phyloP scores from a whole-genome alignment of 2,888 invertebrate genomes.

The Aporophyla lueneburgensis region DNA sequence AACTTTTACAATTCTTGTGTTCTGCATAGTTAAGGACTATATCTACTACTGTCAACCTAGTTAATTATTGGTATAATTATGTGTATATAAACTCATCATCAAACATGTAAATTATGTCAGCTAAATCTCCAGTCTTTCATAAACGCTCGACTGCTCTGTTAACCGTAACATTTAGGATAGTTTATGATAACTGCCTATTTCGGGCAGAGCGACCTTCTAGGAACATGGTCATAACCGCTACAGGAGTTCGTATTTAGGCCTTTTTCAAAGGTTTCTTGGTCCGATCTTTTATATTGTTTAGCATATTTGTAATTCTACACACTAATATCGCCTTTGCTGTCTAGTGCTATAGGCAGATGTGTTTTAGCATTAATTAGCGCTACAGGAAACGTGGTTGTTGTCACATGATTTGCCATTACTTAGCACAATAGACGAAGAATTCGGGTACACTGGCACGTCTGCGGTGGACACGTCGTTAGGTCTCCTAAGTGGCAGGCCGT shows the following conservation, averaged over 20 bases:
- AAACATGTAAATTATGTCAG: constrained; percentile 6
- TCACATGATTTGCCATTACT: no score
- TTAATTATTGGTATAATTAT: no score
- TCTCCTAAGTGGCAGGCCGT: constrained; percentile 14
- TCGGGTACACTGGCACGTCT: constrained; percentile 16
- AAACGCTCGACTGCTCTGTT: constrained; percentile 11
- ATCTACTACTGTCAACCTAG: background rate
- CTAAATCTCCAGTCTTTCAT: constrained; percentile 15
- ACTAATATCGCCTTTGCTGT: no score
- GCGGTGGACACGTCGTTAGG: constrained; percentile 17
- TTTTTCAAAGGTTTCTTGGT: constrained; percentile 11
- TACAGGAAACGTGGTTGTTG: no score
- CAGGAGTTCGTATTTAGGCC: constrained; percentile 6
- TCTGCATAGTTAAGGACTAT: background rate
- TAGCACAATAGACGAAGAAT: constrained; percentile 4
- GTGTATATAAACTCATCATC: background rate
- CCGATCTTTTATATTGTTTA: no score
- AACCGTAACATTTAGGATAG: constrained; percentile 25
- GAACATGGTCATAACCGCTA: constrained; percentile 2
- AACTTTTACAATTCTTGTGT: no score
- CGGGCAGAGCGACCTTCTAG: constrained; percentile 18
- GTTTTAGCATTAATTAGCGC: no score
- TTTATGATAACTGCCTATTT: constrained; percentile 57
- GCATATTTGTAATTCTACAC: no score
- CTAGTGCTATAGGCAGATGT: no score